These are phyloP conservation scores for Yoshiicerus persimilis DNA, from an alignment of 1,140 invertebrate species.

Conservation along the genomic window DNA sequence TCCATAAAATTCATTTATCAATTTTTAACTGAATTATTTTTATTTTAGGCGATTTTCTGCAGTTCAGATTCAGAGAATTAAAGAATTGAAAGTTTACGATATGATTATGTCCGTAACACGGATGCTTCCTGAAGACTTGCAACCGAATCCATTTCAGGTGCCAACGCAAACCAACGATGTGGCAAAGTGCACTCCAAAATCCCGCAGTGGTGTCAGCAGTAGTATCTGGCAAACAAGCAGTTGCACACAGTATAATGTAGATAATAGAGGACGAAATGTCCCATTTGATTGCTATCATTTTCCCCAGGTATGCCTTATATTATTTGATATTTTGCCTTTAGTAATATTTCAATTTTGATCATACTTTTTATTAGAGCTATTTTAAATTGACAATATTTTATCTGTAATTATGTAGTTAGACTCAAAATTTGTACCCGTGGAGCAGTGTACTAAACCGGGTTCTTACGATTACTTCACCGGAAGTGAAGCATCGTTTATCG, in stretches of 20 bases:
- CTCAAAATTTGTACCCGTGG: slow-evolving; percentile 47
- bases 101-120: slow-evolving; percentile 61
- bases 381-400: too few relatives aligned
- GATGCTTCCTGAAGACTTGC: slow-evolving; percentile 60
- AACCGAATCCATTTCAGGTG: slow-evolving; percentile 60
- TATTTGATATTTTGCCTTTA: too few relatives aligned
- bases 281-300: slow-evolving; percentile 52
- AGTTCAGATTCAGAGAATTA: slow-evolving; percentile 60
- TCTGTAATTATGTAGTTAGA: slow-evolving; percentile 36
- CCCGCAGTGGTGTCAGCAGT: too few relatives aligned
- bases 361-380: too few relatives aligned
- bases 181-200: too few relatives aligned
- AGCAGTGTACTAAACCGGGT: slow-evolving; percentile 56
- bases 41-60: slow-evolving; percentile 60
- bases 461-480: slow-evolving; percentile 65
- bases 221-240: slow-evolving; percentile 1
- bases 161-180: slow-evolving; percentile 34
- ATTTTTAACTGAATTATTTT: slow-evolving; percentile 37
- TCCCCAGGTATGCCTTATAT: slow-evolving; percentile 50
- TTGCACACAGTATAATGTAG: background rate
- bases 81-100: slow-evolving; percentile 60
- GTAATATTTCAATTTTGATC: too few relatives aligned
- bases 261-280: background rate
- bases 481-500: slow-evolving; percentile 64
- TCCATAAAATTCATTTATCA: too few relatives aligned